Evolutionary conservation across 2,113 vertebrate species (phyloP), one percentile per base, ranked within the genome.

Genomic region (Sapayoa aenigma): DNA sequence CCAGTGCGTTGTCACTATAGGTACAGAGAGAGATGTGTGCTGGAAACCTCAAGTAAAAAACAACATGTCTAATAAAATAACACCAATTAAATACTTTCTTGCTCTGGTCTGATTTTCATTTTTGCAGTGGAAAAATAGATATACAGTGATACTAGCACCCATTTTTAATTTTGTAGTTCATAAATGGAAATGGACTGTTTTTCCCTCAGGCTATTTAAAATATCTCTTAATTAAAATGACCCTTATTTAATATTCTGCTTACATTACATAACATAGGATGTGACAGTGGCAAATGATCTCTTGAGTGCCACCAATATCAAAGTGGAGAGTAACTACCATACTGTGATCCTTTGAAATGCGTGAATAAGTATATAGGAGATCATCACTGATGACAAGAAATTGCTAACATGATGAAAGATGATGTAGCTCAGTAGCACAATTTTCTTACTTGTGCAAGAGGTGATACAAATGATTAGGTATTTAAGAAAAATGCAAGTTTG

Each of bases 401-500:
- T 5, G n/a, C 56, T 90, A 65, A 83, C 22, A 47, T 22, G 6
- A 22, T 56, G 33, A 83, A 31, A 85, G 33, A 52, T 41, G 11
- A 52, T 0, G 0, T 41, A 59, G 17, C 8, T 74, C 30, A 89
- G 39, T 21, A 59, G 21, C 21, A 9, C 22, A 75, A n/a, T 55
- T 72, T 84, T 89, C 56, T 75, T 62, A 59, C 37, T 67, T 93
- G 22, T 50, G 12, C 25, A 78, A 39, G 1, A 78, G 9, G 30
- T 46, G 0, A 67, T 33, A 75, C 30, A 87, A 80, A 69, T 0
- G 0, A 74, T 53, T 41, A 42, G 13, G 4, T 35, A 35, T 87
- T 69, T 44, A 46, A 66, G 4, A 77, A 91, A 42, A 39, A 3
- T 55, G 2, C 15, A 63, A 50, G 13, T 11, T 73, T 56, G 17